Evolutionary conservation across 1,140 invertebrate species (phyloP), one percentile per base, ranked within the genome.

Genomic region (Saxidomus purpurata): DNA sequence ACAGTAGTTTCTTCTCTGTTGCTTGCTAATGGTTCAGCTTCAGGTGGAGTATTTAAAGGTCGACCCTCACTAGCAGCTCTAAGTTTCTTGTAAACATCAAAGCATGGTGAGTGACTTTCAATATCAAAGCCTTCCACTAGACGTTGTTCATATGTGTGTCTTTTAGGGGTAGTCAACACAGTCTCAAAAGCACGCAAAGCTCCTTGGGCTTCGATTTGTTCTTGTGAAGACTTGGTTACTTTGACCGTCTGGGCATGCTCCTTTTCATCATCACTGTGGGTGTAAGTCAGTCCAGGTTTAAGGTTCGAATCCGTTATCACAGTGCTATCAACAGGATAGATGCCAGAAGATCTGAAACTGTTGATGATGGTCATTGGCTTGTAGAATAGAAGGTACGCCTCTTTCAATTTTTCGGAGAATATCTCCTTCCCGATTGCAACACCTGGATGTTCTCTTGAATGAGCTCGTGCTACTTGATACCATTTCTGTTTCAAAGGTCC

Each of bases 401-500:
- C 91, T 36, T 69, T 87, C 34, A 91, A 59, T 80, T 91, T 91
- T 59, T 91, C 76, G 31, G 88, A 28, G 87, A 91, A 91, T 25
- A 43, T 90, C 6, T 83, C 31, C 55, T 87, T 89, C 17, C 84
- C 83, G 49, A 91, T 83, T n/a, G 52, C 11, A 28, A 13, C 38
- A 47, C 81, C 91, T 43, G 91, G 89, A 67, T 88, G n/a, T 36
- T 84, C 71, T 76, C 82, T 61, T 11, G 63, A 59, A 52, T 91
- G 74, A n/a, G 87, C 63, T 38, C 85, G 63, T 6, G 43, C 15
- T 19, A 88, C 63, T n/a, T 79, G 49, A 55, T 91, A 55, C 80
- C 87, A 91, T 40, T 40, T 52, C 3, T 81, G 89, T 77, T 67
- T 90, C 81, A 31, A 77, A n/a, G 34, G 89, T 80, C 25, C 87